A percentile compares a stretch with the other conserved stretches of the same genome.
These are phyloP conservation scores for Leuciscus idus DNA, from an alignment of 2,113 vertebrate genomes.

Conservation along the genomic window DNA sequence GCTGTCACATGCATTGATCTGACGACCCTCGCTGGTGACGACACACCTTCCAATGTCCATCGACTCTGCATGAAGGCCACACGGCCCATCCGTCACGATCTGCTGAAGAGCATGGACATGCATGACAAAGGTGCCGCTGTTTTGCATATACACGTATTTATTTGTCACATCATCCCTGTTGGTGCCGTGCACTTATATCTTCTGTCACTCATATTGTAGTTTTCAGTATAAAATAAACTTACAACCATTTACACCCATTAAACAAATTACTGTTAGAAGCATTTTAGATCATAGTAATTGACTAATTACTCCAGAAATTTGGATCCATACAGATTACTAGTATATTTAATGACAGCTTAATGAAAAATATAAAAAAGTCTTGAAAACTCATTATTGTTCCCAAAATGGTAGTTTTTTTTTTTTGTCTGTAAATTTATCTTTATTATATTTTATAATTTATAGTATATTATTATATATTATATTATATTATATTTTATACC, in stretches of 20 bases:
- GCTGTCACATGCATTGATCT: conserved; percentile 93
- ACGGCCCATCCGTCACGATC: conserved; percentile 84
- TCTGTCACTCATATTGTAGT: not conserved
- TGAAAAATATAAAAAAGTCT: too few relatives aligned
- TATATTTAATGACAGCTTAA: not conserved
- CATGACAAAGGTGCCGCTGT: conserved; percentile 81
- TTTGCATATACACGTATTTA: not conserved
- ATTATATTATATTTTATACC: too few relatives aligned
- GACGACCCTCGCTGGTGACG: conserved; percentile 92
- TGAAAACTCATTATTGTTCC: too few relatives aligned
- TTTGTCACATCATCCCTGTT: not conserved
- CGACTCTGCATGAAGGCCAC: conserved; percentile 92
- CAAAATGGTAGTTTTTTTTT: not conserved
- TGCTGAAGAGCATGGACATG: conserved; percentile 86
- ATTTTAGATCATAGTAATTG: not conserved
- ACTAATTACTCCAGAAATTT: not conserved
- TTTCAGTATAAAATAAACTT: not conserved
- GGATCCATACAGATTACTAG: not conserved
- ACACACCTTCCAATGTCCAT: conserved; percentile 87
- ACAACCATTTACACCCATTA: not conserved
- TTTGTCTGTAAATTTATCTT: not conserved
- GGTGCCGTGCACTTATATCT: not conserved
- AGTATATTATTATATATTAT: too few relatives aligned
- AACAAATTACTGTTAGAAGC: not conserved
- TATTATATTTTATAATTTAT: too few relatives aligned